phyloP scores from a whole-genome alignment of 2,888 invertebrate genomes.

The Apodemia mormo region DNA sequence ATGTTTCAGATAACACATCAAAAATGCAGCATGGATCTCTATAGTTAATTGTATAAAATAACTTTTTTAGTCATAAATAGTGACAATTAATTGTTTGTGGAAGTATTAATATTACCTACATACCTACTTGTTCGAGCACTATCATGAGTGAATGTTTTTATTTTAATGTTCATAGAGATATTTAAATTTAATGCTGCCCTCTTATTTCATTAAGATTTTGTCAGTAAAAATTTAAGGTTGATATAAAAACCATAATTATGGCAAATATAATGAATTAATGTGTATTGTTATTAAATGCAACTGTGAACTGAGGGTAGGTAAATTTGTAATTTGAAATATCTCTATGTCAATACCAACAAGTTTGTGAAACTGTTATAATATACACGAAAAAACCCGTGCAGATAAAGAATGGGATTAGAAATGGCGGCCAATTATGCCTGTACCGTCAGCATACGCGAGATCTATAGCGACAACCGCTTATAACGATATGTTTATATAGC shows the following conservation, averaged over 20 bases:
- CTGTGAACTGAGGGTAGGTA: background rate
- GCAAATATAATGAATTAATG: no score
- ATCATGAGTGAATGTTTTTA: slow-evolving; percentile 34
- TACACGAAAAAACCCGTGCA: no score
- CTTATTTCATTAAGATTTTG: background rate
- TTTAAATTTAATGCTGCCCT: background rate
- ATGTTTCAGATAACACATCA: slow-evolving; percentile 49
- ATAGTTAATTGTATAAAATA: slow-evolving; percentile 57
- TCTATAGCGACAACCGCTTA: no score
- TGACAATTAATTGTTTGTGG: slow-evolving; percentile 44
- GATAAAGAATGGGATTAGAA: no score
- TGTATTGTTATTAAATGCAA: background rate
- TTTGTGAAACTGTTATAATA: no score
- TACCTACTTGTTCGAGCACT: slow-evolving; percentile 45
- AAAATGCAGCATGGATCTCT: slow-evolving; percentile 72
- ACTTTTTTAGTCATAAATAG: slow-evolving; percentile 60
- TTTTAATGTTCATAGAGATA: slow-evolving; percentile 12
- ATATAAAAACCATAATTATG: no score
- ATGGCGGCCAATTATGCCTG: no score
- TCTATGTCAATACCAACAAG: background rate
- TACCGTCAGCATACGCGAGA: no score
- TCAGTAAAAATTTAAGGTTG: no score
- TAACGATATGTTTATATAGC: no score
- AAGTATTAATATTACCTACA: slow-evolving; percentile 17
- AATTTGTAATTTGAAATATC: background rate